phyloP scores from a whole-genome alignment of 2,888 invertebrate genomes.

The Eupeodes latifasciatus region DNA sequence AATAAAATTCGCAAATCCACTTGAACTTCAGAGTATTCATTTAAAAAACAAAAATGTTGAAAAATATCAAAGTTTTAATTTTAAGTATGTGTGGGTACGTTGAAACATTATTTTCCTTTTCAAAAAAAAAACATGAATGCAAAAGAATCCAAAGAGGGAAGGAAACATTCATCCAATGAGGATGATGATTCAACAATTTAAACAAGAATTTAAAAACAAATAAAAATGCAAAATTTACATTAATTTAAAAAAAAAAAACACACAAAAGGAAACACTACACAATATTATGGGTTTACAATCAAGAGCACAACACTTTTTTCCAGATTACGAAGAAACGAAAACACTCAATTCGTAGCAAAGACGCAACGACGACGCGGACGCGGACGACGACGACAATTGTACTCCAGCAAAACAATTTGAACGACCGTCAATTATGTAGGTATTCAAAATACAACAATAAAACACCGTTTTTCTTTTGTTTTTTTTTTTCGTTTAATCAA shows the following conservation, averaged over 20 bases:
- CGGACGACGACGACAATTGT: slow-evolving; percentile 1
- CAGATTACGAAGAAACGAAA: not conserved
- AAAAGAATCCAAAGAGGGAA: not conserved
- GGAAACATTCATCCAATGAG: slow-evolving; percentile 11
- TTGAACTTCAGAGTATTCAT: slow-evolving; percentile 46
- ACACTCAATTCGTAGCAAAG: slow-evolving; percentile 22
- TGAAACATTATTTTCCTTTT: not conserved
- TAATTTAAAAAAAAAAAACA: slow-evolving; percentile 46
- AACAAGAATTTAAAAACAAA: not conserved
- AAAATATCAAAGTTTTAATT: not conserved
- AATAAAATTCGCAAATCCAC: slow-evolving; percentile 62
- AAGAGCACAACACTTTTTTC: slow-evolving; percentile 16
- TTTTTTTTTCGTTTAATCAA: slow-evolving; percentile 21
- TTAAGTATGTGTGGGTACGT: not conserved
- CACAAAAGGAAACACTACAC: slow-evolving; percentile 58
- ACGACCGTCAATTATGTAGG: slow-evolving; percentile 21
- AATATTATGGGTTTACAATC: not conserved
- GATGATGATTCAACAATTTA: slow-evolving; percentile 43
- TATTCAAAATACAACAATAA: not conserved
- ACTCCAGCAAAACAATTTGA: slow-evolving; percentile 14
- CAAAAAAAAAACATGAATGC: not conserved
- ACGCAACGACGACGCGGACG: not conserved
- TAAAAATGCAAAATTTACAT: slow-evolving; percentile 50
- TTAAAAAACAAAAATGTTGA: not conserved
- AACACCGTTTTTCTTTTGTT: slow-evolving; percentile 7